phyloP scores from a whole-genome alignment of 2,888 invertebrate species.

The Platynereis dumerilii region DNA sequence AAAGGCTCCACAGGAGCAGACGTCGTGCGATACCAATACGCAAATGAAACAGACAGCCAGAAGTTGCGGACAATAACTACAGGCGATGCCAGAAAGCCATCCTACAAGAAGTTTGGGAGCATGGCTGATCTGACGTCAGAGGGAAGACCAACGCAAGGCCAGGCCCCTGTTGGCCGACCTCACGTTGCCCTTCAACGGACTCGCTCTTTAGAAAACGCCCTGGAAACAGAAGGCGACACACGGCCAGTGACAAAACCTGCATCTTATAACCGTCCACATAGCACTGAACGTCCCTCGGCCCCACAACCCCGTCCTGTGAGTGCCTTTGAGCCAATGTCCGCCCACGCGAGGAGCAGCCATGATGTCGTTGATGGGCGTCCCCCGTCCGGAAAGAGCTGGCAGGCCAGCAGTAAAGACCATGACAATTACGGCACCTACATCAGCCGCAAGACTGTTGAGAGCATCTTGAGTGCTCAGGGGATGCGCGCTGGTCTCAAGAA shows the following conservation, averaged over 20 bases:
- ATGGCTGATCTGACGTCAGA: background rate
- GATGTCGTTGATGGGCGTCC: constrained; percentile 17
- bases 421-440: constrained; percentile 67
- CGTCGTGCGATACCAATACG: constrained; percentile 44
- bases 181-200: constrained; percentile 17
- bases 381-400: constrained; percentile 7
- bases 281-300: background rate
- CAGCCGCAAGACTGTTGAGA: constrained; percentile 78
- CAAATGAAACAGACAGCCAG: background rate
- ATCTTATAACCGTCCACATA: constrained; percentile 5
- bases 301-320: background rate
- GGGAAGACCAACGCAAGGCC: background rate
- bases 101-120: constrained; percentile 1
- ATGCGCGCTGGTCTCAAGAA: background rate
- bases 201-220: constrained; percentile 20
- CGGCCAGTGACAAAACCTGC: background rate
- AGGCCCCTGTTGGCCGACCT: background rate
- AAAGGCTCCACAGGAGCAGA: constrained; percentile 45
- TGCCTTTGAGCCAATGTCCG: constrained; percentile 5
- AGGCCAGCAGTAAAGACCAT: constrained; percentile 4
- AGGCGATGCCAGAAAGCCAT: constrained; percentile 9
- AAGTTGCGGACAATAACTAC: background rate
- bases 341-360: background rate
- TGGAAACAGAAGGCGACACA: background rate
- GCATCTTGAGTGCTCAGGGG: constrained; percentile 69